Conservation (phyloP, 2,797 vertebrate genomes). For the Tympanoctomys barrerae region DNA sequence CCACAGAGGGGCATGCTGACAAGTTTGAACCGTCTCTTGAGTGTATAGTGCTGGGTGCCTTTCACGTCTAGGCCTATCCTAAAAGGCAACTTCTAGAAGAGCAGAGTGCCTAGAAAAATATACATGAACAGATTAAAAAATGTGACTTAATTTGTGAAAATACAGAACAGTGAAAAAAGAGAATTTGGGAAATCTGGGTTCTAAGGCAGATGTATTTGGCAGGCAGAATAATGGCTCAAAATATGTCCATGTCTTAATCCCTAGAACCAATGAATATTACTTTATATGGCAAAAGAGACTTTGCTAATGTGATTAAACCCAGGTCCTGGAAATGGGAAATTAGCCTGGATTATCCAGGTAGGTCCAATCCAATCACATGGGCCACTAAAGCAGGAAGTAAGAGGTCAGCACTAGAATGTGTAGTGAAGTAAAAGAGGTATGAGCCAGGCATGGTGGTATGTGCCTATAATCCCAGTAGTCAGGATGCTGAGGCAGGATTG, state of each 20-base stretch:
- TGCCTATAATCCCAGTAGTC: not conserved
- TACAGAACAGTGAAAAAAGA: not conserved
- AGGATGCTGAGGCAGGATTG: not conserved
- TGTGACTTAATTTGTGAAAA: slow-evolving; percentile 1
- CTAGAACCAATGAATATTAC: not conserved
- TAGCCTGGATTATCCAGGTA: not conserved
- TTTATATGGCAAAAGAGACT: not conserved
- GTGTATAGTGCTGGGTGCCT: not conserved
- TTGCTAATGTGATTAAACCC: not conserved
- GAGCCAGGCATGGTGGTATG: not conserved
- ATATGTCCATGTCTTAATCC: not conserved
- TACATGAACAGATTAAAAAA: not conserved
- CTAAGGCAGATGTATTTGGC: not conserved
- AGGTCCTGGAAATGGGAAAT: not conserved
- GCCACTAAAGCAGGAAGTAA: not conserved
- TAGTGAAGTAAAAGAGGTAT: not conserved
- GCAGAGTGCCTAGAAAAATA: slow-evolving; percentile 35
- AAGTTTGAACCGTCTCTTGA: not conserved
- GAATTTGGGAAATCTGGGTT: slow-evolving; percentile 1
- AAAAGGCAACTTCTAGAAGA: slow-evolving; percentile 13
- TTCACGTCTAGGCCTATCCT: slow-evolving; percentile 49
- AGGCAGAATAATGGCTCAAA: not conserved
- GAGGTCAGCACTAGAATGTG: not conserved
- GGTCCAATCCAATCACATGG: not conserved
- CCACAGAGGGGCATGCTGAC: not conserved